Evolutionary conservation across 2,113 vertebrate species (phyloP).

Genomic region (Pedetes capensis): DNA sequence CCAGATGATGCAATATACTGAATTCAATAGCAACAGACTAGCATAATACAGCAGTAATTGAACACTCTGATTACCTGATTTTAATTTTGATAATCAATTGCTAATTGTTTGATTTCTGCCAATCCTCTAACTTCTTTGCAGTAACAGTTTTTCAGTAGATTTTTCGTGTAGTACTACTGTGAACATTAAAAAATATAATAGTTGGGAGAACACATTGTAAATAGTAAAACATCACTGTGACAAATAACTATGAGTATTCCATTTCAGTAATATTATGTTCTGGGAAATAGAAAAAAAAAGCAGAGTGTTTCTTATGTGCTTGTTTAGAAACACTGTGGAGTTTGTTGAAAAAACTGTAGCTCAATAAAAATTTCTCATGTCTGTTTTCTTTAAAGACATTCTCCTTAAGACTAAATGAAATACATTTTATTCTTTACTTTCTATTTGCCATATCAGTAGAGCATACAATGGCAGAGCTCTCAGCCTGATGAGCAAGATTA

Average conservation of each 20-base stretch:
- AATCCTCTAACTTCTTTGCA: not conserved
- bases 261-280: not conserved
- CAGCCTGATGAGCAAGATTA: too few relatives aligned
- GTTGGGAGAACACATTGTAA: not conserved
- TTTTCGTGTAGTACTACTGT: not conserved
- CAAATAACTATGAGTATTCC: not conserved
- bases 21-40: not conserved
- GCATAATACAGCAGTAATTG: not conserved
- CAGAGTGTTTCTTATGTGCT: not conserved
- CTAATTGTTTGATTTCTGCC: not conserved
- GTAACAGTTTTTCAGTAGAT: not conserved
- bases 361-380: not conserved
- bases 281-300: not conserved
- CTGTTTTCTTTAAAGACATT: not conserved
- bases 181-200: not conserved
- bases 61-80: not conserved
- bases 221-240: not conserved
- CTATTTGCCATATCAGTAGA: not conserved
- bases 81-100: not conserved
- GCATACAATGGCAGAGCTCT: too few relatives aligned
- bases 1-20: not conserved
- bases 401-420: not conserved
- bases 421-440: not conserved
- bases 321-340: not conserved
- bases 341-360: not conserved